phyloP scores from a whole-genome alignment of 2,888 invertebrate species.

The Gandaritis pyraliata region DNA sequence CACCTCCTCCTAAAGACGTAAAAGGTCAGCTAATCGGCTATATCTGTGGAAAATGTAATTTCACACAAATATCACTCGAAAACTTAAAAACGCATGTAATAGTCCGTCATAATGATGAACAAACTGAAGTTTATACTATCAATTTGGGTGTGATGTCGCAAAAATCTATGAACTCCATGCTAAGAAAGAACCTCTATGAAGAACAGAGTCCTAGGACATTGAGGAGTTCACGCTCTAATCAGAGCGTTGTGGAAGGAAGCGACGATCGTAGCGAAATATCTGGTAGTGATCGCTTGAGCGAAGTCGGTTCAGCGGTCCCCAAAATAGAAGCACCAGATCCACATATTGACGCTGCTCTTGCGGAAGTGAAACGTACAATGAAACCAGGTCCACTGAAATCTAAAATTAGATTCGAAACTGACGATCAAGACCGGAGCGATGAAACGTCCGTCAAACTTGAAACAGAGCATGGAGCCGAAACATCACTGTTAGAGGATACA shows the following conservation, averaged over 20 bases:
- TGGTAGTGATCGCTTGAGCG: conserved; percentile 38
- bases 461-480: conserved; percentile 36
- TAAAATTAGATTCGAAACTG: conserved; percentile 69
- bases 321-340: conserved; percentile 24
- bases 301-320: conserved; percentile 30
- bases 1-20: conserved; percentile 68
- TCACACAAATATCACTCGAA: conserved; percentile 86
- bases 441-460: conserved; percentile 41
- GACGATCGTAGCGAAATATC: conserved; percentile 53
- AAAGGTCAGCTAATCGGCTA: conserved; percentile 82
- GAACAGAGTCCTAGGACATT: conserved; percentile 48
- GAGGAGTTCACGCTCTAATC: conserved; percentile 58
- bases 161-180: conserved; percentile 51
- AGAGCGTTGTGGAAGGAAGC: conserved; percentile 48
- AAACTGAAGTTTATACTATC: conserved; percentile 75
- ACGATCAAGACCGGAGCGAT: conserved; percentile 37
- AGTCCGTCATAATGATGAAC: conserved; percentile 78
- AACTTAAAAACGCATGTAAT: conserved; percentile 87
- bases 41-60: conserved; percentile 90
- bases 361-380: conserved; percentile 24
- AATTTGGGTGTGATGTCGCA: conserved; percentile 67
- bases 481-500: conserved; percentile 30
- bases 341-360: conserved; percentile 12
- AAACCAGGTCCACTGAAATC: conserved; percentile 52
- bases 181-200: conserved; percentile 43